Evolutionary conservation across 1,140 invertebrate species (phyloP).

Genomic region (Zaprionus taronus): DNA sequence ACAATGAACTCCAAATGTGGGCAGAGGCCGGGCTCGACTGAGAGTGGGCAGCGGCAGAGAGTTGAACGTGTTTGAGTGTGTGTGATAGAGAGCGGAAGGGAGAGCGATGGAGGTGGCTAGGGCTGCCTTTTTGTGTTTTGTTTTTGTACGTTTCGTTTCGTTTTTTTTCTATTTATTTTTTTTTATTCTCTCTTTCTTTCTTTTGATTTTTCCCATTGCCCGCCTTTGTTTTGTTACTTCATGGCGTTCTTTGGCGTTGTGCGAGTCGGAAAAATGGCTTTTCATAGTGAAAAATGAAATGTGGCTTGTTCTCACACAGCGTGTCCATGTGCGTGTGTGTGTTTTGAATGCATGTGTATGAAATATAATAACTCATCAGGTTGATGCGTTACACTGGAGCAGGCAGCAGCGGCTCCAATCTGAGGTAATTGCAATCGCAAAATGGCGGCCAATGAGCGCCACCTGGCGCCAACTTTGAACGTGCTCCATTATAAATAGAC

Average conservation of each 20-base stretch:
- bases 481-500: slow-evolving; percentile 33
- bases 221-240: slow-evolving; percentile 70
- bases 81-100: not conserved
- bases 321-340: slow-evolving; percentile 10
- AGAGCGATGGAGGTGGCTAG: slow-evolving; percentile 14
- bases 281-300: slow-evolving; percentile 69
- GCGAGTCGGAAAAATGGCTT: slow-evolving; percentile 66
- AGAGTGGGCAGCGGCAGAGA: not conserved
- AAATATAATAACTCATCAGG: slow-evolving; percentile 51
- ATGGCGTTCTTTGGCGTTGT: slow-evolving; percentile 55
- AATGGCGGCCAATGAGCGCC: slow-evolving; percentile 48
- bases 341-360: slow-evolving; percentile 31
- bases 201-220: slow-evolving; percentile 56
- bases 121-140: slow-evolving; percentile 63
- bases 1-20: slow-evolving; percentile 79
- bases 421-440: slow-evolving; percentile 40
- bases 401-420: slow-evolving; percentile 23
- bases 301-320: slow-evolving; percentile 33
- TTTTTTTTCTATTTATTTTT: slow-evolving; percentile 35
- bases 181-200: slow-evolving; percentile 30
- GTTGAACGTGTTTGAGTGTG: not conserved
- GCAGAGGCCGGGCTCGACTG: slow-evolving; percentile 38
- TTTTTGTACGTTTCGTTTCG: slow-evolving; percentile 51
- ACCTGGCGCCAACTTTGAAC: slow-evolving; percentile 43
- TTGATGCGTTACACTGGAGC: slow-evolving; percentile 40